phyloP scores from a whole-genome alignment of 2,113 vertebrate genomes.

The Helogale parvula region DNA sequence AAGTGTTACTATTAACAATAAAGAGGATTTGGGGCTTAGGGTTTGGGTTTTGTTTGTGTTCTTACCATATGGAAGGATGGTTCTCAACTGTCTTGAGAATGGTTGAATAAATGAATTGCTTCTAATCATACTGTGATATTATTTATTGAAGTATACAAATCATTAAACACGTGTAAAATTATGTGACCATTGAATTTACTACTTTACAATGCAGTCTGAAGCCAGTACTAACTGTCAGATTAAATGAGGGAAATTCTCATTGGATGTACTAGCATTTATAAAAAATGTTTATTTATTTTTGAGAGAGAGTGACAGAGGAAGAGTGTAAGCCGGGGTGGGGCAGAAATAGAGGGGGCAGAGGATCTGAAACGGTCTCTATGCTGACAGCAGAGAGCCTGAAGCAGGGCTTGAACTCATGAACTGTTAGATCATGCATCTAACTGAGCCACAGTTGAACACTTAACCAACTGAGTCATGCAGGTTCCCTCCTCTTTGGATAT shows the following conservation, averaged over 20 bases:
- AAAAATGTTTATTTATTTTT: too few relatives aligned
- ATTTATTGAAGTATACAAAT: conserved; percentile 52
- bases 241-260: conserved; percentile 62
- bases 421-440: too few relatives aligned
- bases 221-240: conserved; percentile 60
- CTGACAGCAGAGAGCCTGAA: too few relatives aligned
- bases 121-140: conserved; percentile 43
- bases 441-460: too few relatives aligned
- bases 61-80: neutral
- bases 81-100: conserved; percentile 13
- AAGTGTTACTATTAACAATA: neutral
- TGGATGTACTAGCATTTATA: conserved; percentile 55
- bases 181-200: conserved; percentile 60
- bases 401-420: too few relatives aligned
- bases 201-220: conserved; percentile 69
- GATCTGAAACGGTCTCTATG: too few relatives aligned
- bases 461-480: too few relatives aligned
- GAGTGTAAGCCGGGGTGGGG: too few relatives aligned
- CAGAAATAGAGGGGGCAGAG: too few relatives aligned
- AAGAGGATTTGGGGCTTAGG: neutral
- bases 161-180: conserved; percentile 68
- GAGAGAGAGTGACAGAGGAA: too few relatives aligned
- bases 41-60: neutral
- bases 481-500: neutral
- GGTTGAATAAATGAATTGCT: neutral